phyloP scores from a whole-genome alignment of 2,888 invertebrate species.

The Neoscelio sp. region DNA sequence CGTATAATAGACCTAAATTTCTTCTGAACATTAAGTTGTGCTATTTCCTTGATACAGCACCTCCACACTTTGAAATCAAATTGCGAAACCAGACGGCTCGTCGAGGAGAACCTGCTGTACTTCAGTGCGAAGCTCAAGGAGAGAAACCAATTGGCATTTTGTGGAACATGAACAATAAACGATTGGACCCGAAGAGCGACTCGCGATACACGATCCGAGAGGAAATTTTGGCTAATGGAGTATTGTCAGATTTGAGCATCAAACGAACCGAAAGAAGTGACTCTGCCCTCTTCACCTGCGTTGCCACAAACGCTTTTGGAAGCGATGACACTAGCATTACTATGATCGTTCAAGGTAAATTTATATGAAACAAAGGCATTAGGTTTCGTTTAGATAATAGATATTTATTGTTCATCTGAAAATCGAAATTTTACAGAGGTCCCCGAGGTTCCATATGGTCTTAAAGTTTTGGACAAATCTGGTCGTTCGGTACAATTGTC shows the following conservation, averaged over 20 bases:
- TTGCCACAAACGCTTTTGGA: conserved; percentile 96
- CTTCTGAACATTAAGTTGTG: too few species aligned
- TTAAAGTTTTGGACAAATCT: conserved; percentile 95
- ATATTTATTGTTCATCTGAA: neutral
- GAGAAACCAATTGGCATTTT: conserved; percentile 97
- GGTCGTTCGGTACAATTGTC: conserved; percentile 95
- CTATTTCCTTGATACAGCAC: conserved; percentile 85
- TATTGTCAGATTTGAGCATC: conserved; percentile 94
- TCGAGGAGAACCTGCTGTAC: conserved; percentile 94
- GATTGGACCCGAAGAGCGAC: conserved; percentile 94
- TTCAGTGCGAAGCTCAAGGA: conserved; percentile 96
- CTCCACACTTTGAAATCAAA: conserved; percentile 96
- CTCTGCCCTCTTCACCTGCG: conserved; percentile 95
- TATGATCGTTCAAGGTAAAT: conserved; percentile 94
- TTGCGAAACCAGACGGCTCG: conserved; percentile 95
- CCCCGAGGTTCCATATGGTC: conserved; percentile 94
- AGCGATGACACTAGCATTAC: conserved; percentile 98
- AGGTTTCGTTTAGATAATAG: neutral
- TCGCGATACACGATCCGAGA: conserved; percentile 94
- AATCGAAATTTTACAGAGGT: conserved; percentile 89
- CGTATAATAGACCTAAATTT: too few species aligned
- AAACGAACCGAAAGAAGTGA: conserved; percentile 95
- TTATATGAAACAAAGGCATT: neutral
- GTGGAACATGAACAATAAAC: conserved; percentile 97
- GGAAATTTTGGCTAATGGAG: conserved; percentile 94